Conservation (phyloP, 2,113 vertebrate genomes). For the Muntiacus reevesi region DNA sequence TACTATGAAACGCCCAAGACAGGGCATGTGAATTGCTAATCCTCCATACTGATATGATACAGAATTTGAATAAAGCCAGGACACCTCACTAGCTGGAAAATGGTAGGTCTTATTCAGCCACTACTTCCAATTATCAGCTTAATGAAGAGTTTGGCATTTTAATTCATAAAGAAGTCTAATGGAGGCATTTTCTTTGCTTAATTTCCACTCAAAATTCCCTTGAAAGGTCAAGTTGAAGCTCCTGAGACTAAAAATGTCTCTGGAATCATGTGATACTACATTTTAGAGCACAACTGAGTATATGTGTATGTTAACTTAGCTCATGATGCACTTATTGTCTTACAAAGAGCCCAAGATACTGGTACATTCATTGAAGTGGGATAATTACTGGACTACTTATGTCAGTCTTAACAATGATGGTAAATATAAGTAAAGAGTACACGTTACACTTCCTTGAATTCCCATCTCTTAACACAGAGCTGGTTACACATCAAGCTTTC, state of each 20-base stretch:
- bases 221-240: not conserved
- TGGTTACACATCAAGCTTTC: not conserved
- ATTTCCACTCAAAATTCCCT: not conserved
- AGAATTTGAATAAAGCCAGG: not conserved
- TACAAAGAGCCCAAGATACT: not conserved
- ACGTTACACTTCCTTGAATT: not conserved
- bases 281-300: not conserved
- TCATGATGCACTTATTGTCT: not conserved
- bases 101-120: not conserved
- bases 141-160: not conserved
- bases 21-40: not conserved
- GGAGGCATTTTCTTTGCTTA: not conserved
- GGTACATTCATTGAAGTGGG: not conserved
- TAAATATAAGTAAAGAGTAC: not conserved
- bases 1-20: not conserved
- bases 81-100: not conserved
- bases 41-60: rapidly evolving
- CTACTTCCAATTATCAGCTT: not conserved
- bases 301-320: not conserved
- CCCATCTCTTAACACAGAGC: not conserved
- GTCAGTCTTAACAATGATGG: not conserved
- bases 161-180: not conserved
- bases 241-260: not conserved
- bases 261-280: not conserved
- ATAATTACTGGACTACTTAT: not conserved